Evolutionary conservation across 2,797 vertebrate genomes (phyloP).

Genomic region (Bradypus variegatus): DNA sequence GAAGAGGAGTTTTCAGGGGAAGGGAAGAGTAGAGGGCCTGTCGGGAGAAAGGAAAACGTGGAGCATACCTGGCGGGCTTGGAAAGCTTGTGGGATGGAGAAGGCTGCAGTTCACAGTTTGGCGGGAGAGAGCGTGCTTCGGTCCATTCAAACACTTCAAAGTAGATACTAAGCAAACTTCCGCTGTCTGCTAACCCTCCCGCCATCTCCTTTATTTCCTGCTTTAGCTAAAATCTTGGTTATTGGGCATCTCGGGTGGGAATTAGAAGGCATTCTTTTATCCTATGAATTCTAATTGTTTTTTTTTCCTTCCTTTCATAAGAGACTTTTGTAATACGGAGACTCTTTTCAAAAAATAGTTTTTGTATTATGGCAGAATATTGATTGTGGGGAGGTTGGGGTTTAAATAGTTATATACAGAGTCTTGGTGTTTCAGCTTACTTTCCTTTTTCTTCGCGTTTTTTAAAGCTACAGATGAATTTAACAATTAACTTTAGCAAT

Average conservation of each 20-base stretch:
- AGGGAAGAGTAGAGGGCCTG: neutral
- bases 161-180: conserved; percentile 49
- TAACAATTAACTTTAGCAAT: neutral
- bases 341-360: neutral
- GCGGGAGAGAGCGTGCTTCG: conserved; percentile 38
- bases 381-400: neutral
- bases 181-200: conserved; percentile 47
- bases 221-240: neutral
- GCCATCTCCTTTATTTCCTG: conserved; percentile 54
- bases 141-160: conserved; percentile 55
- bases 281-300: neutral
- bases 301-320: rapidly evolving
- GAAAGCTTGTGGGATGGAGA: neutral
- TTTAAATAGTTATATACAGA: neutral
- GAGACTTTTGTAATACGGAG: neutral
- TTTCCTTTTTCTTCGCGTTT: neutral
- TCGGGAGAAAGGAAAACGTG: neutral
- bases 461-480: neutral
- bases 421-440: neutral
- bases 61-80: neutral
- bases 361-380: neutral
- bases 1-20: neutral
- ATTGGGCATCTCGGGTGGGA: neutral
- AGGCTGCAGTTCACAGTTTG: neutral
- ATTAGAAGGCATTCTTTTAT: neutral